Evolutionary conservation across 2,888 invertebrate genomes (phyloP).

Genomic region (Xestia rhomboidea): DNA sequence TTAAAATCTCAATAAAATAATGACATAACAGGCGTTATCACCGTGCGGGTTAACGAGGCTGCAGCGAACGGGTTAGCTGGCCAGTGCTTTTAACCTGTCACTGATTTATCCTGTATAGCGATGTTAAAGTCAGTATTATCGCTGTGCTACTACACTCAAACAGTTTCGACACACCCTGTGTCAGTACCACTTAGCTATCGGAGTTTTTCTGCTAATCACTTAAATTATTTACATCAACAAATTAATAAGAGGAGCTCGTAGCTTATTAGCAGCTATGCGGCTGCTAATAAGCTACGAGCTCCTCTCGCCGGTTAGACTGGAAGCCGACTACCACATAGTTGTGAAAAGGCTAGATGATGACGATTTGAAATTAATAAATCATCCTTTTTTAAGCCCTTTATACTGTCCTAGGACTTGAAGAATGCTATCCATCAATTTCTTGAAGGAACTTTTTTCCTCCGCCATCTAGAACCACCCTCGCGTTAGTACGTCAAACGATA

Average conservation of each 20-base stretch:
- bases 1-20: slow-evolving; percentile 48
- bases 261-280: too few relatives aligned
- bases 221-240: neutral
- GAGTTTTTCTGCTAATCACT: slow-evolving; percentile 28
- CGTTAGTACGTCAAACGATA: too few relatives aligned
- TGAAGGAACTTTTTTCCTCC: too few relatives aligned
- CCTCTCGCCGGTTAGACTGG: too few relatives aligned
- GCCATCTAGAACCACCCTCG: too few relatives aligned
- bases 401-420: too few relatives aligned
- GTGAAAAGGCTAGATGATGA: too few relatives aligned
- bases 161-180: slow-evolving; percentile 46
- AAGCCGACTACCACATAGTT: too few relatives aligned
- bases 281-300: too few relatives aligned
- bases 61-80: slow-evolving; percentile 52
- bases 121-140: slow-evolving; percentile 54
- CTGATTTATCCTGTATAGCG: slow-evolving; percentile 45
- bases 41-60: slow-evolving; percentile 48
- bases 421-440: too few relatives aligned
- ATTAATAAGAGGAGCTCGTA: neutral
- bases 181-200: slow-evolving; percentile 41
- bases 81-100: slow-evolving; percentile 62
- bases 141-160: slow-evolving; percentile 22
- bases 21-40: slow-evolving; percentile 35
- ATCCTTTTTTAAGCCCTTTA: too few relatives aligned
- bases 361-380: too few relatives aligned